Evolutionary conservation across 2,888 invertebrate genomes (phyloP), one percentile per base, ranked within the genome.

Genomic region (Xanthorhoe designata): DNA sequence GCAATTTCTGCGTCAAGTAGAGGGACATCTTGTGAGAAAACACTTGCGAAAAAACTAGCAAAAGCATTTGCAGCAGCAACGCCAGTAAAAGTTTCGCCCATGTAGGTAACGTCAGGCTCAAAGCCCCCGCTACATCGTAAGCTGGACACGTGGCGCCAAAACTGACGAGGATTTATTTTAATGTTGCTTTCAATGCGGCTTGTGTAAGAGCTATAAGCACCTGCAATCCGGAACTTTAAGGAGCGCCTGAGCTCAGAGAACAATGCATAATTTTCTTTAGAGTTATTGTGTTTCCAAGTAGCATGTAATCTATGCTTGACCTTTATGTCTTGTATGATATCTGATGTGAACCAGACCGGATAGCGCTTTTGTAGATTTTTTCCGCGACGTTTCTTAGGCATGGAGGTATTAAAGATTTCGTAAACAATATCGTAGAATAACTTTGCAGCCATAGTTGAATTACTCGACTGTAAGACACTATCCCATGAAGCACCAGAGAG

Each of bases 341-440:
- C 42, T 42, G 42, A 42, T 1, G 42, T 13, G 13, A 42, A 42
- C 42, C 42, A 13, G 42, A 42, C 57, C 3, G 63, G 63, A 10
- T 57, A 63, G 9, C 63, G 52, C 6, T 15, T 29, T 9, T 15
- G 13, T 1, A 0, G 3, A 0, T 15, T 4, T 1, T 45, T 52
- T 17, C 17, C 18, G 8, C 63, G 56, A 19, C 52, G 24, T 17
- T 63, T 63, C 9, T 49, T 62, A 17, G 56, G 62, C 19, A 47
- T 51, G 18, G 51, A 57, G 1, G 7, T 17, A 32, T 57, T 45
- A 32, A 63, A 57, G 0, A 29, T 13, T 0, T 29, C 15, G 13
- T 57, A 52, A 2, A 59, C 0, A 9, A 32, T 55, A 13, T 19
- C 29, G 49, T 61, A 55, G 38, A 61, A 61, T n/a, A 17, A 1